A percentile compares a stretch with the other conserved stretches of the same genome.
Evolutionary conservation across 2,113 vertebrate species (phyloP).

Genomic region (Eclectus roratus): DNA sequence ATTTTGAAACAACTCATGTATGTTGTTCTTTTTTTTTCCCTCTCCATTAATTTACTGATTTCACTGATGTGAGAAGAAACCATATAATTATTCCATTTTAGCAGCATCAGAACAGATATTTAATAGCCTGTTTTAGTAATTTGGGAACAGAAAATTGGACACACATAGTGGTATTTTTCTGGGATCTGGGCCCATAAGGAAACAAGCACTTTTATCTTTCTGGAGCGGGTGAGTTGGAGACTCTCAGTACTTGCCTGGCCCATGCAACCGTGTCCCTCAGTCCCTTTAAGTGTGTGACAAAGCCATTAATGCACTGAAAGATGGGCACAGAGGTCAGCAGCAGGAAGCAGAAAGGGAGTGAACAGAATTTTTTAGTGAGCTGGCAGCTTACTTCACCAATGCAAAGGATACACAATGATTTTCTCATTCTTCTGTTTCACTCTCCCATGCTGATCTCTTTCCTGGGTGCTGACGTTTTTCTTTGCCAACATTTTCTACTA

Average conservation of each 20-base stretch:
- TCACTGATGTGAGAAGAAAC: neutral
- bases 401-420: neutral
- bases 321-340: neutral
- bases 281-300: neutral
- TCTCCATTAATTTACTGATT: neutral
- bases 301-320: neutral
- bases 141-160: neutral
- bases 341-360: neutral
- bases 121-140: neutral
- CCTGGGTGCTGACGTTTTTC: slow-evolving; percentile 90
- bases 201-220: neutral
- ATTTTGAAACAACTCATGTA: neutral
- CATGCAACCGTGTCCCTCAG: neutral
- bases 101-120: neutral
- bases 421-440: slow-evolving; percentile 76
- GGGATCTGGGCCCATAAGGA: neutral
- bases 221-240: neutral
- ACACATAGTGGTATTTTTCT: neutral
- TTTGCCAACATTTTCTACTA: slow-evolving; percentile 78
- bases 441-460: slow-evolving; percentile 73
- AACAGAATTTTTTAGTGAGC: neutral
- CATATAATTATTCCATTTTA: neutral
- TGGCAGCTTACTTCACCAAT: neutral
- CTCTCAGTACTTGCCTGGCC: neutral
- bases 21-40: neutral